These are phyloP conservation scores for Epinephelus lanceolatus DNA, from an alignment of 2,113 vertebrate species.

Conservation along the genomic window DNA sequence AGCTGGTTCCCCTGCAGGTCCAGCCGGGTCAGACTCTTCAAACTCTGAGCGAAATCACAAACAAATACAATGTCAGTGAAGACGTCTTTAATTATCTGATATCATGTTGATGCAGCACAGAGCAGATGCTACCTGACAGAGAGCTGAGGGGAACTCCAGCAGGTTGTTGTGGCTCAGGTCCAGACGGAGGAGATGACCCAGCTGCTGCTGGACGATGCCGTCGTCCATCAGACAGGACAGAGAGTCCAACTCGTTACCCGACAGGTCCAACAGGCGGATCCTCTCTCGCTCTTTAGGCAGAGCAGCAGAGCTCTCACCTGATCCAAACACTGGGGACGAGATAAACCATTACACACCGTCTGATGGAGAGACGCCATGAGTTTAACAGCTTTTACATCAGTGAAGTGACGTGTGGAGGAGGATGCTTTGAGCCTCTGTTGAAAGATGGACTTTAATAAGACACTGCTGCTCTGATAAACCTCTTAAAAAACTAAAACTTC, in stretches of 20 bases:
- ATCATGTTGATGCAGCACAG: too few species aligned
- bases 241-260: constrained; percentile 92
- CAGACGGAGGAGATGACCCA: constrained; percentile 89
- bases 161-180: constrained; percentile 94
- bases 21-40: constrained; percentile 90
- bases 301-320: constrained; percentile 83
- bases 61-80: neutral
- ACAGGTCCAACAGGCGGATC: constrained; percentile 93
- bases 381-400: too few species aligned
- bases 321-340: constrained; percentile 49
- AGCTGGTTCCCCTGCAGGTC: constrained; percentile 94
- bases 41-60: constrained; percentile 78
- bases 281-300: constrained; percentile 86
- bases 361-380: neutral
- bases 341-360: neutral
- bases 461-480: too few species aligned
- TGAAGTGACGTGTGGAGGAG: neutral
- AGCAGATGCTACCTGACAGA: constrained; percentile 87
- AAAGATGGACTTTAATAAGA: too few species aligned
- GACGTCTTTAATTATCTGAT: too few species aligned
- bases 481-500: too few species aligned
- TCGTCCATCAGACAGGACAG: constrained; percentile 88
- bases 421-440: too few species aligned
- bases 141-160: constrained; percentile 85
- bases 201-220: constrained; percentile 82